Evolutionary conservation across 1,140 invertebrate species (phyloP), one percentile per base, ranked within the genome.

Genomic region (Vanessa tameamea): DNA sequence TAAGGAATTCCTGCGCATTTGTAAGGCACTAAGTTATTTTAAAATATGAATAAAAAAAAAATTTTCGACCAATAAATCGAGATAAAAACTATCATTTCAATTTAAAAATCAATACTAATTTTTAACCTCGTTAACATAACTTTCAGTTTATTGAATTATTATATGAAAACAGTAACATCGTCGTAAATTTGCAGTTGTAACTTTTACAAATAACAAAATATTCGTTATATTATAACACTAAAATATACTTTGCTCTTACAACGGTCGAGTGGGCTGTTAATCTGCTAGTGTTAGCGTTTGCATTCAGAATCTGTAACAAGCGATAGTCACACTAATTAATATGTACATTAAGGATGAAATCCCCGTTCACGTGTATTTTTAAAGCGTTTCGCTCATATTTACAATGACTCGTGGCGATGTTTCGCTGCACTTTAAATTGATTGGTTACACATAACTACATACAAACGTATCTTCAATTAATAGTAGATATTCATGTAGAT

Each of bases 371-470:
- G 13, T 50, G 47, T 63, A 64, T 63, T 53, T 63, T 61, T 63
- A 48, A 66, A 26, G 9, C 53, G 23, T 55, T 66, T 51, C 64
- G 43, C 55, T 68, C 47, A 64, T 72, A 72, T 72, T 72, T 66
- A 72, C 63, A 72, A 72, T 66, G 70, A 59, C 16, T 72, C 63
- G 53, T 31, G 70, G 70, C 47, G 64, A 59, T 71, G 26, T 64
- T 63, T 72, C 64, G 70, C 53, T 57, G 70, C 70, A 72, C 70
- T 72, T 72, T 59, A 66, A 72, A 72, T 72, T 72, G 70, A 72
- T 72, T 72, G 64, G 70, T 23, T 72, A 72, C 59, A 67, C 26
- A 47, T 67, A 51, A 15, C 48, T 64, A 47, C 50, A 31, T 47
- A 31, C 15, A 47, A 31, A 67, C 14, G n/a, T 53, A 53, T n/a